Evolutionary conservation across 2,888 invertebrate genomes (phyloP).

Genomic region (Eilema sororculum): DNA sequence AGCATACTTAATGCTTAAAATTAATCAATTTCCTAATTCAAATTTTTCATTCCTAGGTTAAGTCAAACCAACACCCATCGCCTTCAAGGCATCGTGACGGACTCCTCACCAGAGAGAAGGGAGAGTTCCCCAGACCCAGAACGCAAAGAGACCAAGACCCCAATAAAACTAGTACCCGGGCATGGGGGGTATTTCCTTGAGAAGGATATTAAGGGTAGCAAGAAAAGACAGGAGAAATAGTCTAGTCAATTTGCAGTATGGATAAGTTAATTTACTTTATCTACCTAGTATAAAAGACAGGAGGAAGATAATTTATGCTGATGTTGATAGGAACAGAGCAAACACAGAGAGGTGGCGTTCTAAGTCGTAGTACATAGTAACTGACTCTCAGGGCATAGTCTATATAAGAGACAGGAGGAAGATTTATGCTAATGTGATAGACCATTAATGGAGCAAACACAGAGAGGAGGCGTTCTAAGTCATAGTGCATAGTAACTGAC

Average conservation of each 20-base stretch:
- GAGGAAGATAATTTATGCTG: neutral
- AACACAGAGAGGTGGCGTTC: too few species aligned
- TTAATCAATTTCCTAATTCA: neutral
- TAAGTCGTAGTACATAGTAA: too few species aligned
- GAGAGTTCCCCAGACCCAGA: conserved; percentile 52
- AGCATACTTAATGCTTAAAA: too few species aligned
- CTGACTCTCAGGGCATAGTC: too few species aligned
- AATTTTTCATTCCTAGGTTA: conserved; percentile 56
- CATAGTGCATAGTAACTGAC: too few species aligned
- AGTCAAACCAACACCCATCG: conserved; percentile 79
- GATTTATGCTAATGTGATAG: too few species aligned
- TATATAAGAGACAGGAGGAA: too few species aligned
- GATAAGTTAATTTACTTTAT: too few species aligned
- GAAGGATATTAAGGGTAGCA: conserved; percentile 61
- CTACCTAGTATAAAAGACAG: neutral
- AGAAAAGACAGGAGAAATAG: conserved; percentile 12
- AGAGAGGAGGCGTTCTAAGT: too few species aligned
- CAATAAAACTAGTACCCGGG: conserved; percentile 66
- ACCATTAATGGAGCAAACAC: too few species aligned
- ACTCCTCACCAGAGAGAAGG: conserved; percentile 63
- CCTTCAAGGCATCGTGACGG: conserved; percentile 77
- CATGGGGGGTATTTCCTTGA: conserved; percentile 76
- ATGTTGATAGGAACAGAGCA: neutral
- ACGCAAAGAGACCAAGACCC: conserved; percentile 40
- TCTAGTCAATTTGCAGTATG: neutral